Conservation (phyloP, 2,113 vertebrate genomes). For the Neodontobutis hainanensis region DNA sequence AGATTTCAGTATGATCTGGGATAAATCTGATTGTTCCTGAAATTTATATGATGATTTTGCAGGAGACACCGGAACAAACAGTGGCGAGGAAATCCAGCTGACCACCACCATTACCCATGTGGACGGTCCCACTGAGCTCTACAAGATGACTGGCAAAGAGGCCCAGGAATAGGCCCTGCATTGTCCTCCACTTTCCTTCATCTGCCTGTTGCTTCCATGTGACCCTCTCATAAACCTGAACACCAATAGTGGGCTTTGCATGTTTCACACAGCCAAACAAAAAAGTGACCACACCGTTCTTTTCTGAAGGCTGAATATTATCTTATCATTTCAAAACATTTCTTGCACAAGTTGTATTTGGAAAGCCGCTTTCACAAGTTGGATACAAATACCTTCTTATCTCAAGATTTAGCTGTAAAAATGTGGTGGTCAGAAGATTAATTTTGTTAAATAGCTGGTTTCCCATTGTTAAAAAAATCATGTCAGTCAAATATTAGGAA, state of each 20-base stretch:
- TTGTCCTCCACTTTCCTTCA: constrained; percentile 5
- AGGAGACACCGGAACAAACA: constrained; percentile 80
- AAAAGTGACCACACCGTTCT: background rate
- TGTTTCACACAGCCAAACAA: constrained; percentile 17
- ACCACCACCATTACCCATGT: constrained; percentile 95
- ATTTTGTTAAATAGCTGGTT: constrained; percentile 2
- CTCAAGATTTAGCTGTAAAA: constrained; percentile 3
- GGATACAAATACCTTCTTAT: constrained; percentile 39
- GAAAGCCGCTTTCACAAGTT: constrained; percentile 49
- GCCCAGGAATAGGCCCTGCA: constrained; percentile 84
- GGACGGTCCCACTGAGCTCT: constrained; percentile 92
- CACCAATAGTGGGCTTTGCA: constrained; percentile 20
- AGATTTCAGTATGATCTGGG: background rate
- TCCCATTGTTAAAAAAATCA: background rate
- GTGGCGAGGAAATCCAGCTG: constrained; percentile 91
- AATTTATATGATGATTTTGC: background rate
- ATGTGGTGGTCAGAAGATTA: constrained; percentile 17
- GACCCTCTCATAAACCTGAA: constrained; percentile 18
- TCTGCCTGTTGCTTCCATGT: constrained; percentile 33
- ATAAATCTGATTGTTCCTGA: background rate
- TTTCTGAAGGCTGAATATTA: constrained; percentile 38
- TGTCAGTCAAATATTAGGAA: background rate
- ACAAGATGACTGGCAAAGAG: constrained; percentile 92
- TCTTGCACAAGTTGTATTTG: constrained; percentile 39
- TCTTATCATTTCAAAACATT: constrained; percentile 52